Conservation (phyloP, 35 echinoderm and acorn worm species). For the Stichopus chloronotus region DNA sequence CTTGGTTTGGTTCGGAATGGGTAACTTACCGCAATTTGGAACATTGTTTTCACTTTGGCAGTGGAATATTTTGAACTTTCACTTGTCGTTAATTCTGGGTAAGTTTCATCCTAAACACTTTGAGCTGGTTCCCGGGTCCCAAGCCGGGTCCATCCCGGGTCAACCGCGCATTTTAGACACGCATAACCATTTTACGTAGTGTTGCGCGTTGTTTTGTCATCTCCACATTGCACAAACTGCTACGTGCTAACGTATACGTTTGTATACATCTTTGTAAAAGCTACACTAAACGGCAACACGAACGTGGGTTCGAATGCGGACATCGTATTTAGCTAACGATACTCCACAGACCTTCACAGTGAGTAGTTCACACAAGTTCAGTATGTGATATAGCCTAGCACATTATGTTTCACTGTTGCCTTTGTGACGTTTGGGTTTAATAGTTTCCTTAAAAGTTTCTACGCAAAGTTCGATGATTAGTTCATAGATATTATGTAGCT, state of each 20-base stretch:
- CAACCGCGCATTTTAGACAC: conserved; percentile 55
- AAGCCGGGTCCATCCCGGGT: conserved; percentile 31
- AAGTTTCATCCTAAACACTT: conserved; percentile 19
- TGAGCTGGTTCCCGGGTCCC: neutral
- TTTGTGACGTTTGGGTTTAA: neutral
- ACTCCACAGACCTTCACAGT: neutral
- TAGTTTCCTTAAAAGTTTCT: neutral
- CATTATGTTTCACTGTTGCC: neutral
- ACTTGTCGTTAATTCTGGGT: neutral
- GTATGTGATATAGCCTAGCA: neutral
- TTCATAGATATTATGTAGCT: neutral
- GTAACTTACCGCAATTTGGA: neutral
- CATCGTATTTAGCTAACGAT: neutral
- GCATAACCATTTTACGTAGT: conserved; percentile 18
- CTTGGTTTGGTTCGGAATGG: conserved; percentile 36
- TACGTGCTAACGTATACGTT: neutral
- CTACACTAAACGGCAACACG: neutral
- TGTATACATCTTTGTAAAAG: neutral
- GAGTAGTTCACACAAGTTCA: no score
- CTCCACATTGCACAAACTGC: neutral
- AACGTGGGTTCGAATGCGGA: neutral
- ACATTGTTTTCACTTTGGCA: neutral
- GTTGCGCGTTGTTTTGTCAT: conserved; percentile 32
- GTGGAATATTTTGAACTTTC: neutral
- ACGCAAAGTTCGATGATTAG: conserved; percentile 8